Evolutionary conservation across 2,797 vertebrate genomes (phyloP).

Genomic region (Rhinichthys osculus): DNA sequence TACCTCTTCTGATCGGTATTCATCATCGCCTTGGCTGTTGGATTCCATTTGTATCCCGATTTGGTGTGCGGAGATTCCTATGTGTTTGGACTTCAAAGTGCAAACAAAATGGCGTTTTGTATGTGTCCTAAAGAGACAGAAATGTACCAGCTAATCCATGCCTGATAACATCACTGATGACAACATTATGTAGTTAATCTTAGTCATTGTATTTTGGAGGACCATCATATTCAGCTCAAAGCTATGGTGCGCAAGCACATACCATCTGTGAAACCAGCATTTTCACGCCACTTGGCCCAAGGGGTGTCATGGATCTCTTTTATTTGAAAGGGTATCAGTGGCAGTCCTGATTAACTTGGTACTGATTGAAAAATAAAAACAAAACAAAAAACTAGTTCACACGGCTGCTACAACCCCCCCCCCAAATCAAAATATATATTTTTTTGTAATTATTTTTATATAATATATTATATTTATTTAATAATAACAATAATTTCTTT

Average conservation of each 20-base stretch:
- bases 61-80: conserved; percentile 35
- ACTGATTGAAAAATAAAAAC: background rate
- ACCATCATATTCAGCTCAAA: background rate
- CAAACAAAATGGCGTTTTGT: conserved; percentile 48
- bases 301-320: background rate
- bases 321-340: background rate
- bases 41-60: conserved; percentile 50
- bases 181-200: conserved; percentile 20
- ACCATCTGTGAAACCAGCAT: conserved; percentile 5
- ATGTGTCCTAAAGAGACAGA: conserved; percentile 23
- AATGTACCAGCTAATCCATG: conserved; percentile 10
- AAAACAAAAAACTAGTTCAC: background rate
- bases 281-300: background rate
- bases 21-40: conserved; percentile 57
- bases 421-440: no score
- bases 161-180: conserved; percentile 14
- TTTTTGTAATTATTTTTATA: no score
- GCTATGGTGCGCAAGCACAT: background rate
- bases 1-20: conserved; percentile 69
- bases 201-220: background rate
- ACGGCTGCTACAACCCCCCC: background rate
- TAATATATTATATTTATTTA: no score
- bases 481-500: background rate
- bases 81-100: conserved; percentile 49
- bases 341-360: background rate